Evolutionary conservation across 2,888 invertebrate genomes (phyloP).

Genomic region (Ellobium chinense): DNA sequence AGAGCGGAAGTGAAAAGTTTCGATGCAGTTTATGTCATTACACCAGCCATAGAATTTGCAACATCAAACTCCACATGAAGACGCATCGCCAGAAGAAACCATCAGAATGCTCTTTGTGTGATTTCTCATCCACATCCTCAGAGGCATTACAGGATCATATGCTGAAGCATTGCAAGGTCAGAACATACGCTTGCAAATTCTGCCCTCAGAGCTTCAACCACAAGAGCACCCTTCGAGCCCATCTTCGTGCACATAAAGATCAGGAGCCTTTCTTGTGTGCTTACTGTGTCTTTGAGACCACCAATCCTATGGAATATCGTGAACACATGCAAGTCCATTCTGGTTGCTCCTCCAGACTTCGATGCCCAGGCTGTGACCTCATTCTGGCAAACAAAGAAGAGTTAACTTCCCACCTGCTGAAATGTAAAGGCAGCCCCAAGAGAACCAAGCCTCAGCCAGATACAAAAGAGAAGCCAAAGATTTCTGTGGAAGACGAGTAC

Average conservation of each 20-base stretch:
- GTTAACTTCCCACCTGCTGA: slow-evolving; percentile 58
- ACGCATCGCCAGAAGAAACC: slow-evolving; percentile 75
- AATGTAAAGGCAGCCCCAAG: slow-evolving; percentile 33
- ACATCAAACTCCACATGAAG: slow-evolving; percentile 74
- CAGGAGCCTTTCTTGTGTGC: slow-evolving; percentile 69
- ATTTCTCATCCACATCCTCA: slow-evolving; percentile 70
- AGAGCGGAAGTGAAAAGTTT: slow-evolving; percentile 60
- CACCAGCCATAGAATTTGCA: slow-evolving; percentile 62
- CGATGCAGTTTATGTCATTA: slow-evolving; percentile 77
- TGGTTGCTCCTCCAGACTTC: slow-evolving; percentile 42
- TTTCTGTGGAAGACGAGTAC: background rate
- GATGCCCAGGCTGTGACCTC: slow-evolving; percentile 68
- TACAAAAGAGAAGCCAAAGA: background rate
- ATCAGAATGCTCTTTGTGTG: slow-evolving; percentile 76
- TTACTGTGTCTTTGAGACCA: slow-evolving; percentile 72
- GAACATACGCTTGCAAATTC: slow-evolving; percentile 75
- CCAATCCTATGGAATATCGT: slow-evolving; percentile 59
- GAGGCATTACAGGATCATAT: slow-evolving; percentile 75
- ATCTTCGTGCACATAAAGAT: slow-evolving; percentile 75
- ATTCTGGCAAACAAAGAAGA: slow-evolving; percentile 56
- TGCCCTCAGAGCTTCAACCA: slow-evolving; percentile 74
- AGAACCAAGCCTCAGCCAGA: background rate
- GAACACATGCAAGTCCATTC: slow-evolving; percentile 55
- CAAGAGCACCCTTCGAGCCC: slow-evolving; percentile 77
- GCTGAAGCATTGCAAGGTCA: slow-evolving; percentile 76